phyloP scores from a whole-genome alignment of 2,797 vertebrate genomes.

The Sebastes diaconus region DNA sequence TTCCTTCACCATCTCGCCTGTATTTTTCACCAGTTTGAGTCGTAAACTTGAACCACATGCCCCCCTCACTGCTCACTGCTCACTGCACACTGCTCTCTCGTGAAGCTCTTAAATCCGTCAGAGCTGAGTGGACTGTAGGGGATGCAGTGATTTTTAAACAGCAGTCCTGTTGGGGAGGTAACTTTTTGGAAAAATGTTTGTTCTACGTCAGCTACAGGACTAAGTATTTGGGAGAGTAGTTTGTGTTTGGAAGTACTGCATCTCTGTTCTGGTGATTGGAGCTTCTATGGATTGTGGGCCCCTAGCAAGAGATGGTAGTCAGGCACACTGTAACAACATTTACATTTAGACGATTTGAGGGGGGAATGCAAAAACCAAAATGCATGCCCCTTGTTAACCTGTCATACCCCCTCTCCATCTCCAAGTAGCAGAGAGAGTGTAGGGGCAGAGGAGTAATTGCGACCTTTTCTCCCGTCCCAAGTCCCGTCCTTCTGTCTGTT shows the following conservation, averaged over 20 bases:
- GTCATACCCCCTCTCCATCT: no score
- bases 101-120: slow-evolving; percentile 1
- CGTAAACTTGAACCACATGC: not conserved
- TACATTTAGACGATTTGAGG: not conserved
- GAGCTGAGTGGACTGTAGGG: not conserved
- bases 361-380: no score
- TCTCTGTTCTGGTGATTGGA: not conserved
- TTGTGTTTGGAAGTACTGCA: not conserved
- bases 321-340: not conserved
- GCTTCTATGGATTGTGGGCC: not conserved
- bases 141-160: slow-evolving; percentile 2
- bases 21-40: slow-evolving; percentile 18
- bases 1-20: not conserved
- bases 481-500: not conserved
- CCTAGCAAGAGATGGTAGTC: not conserved
- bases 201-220: not conserved
- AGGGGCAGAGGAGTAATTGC: not conserved
- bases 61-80: no score
- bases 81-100: not conserved
- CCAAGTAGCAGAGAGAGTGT: no score
- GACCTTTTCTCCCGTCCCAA: not conserved
- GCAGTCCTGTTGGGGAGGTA: not conserved
- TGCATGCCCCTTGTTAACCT: no score
- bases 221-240: not conserved
- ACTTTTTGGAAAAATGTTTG: not conserved